Base-by-base conservation (phyloP, 1,140 invertebrate genomes). In the Hirudo medicinalis region DNA sequence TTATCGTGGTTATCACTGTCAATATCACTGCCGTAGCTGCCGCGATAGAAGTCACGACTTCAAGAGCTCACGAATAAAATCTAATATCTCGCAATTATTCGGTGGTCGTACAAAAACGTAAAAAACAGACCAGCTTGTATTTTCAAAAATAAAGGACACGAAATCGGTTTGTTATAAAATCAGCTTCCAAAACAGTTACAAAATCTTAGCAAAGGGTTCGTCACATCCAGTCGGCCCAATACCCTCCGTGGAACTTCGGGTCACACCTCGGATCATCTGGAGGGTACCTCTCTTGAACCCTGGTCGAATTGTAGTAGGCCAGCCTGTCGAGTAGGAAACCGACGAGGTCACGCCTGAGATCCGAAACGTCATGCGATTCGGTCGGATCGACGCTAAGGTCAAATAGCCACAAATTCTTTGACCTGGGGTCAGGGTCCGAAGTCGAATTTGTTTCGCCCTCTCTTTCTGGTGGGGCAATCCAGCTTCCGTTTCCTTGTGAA, bases 371-470 rank as follows among this genome's bases (percentile, higher is more conserved):
- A 22, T 66, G 19, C 36, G 57, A 54, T 57, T 74, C 74, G 15
- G 29, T 40, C 8, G 74, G 74, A 68, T 74, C 74, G 17, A 27
- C 63, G 19, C 25, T 22, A 19, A 74, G 36, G 69, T 78, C 68
- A 55, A 73, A 74, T 57, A 75, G 70, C 70, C 72, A 69, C 29
- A 79, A 5, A 57, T 70, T 74, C 68, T 71, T 36, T 27, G 29
- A 22, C 29, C 22, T 6, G 13, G 40, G 55, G 67, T 40, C 57
- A 17, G 32, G 36, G 69, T 72, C 49, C 20, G 25, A n/a, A n/a
- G 40, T 72, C 36, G 55, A 72, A 25, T 66, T 32, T 27, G 57
- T 49, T 54, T 36, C 32, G 15, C 19, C 20, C 29, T 68, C 43
- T 49, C 43, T 49, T 36, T 57, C 49, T 5, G 71, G 71, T 29